A percentile compares a stretch with the other conserved stretches of the same genome.
These are phyloP conservation scores for Eulemur macaco DNA, from an alignment of 2,113 vertebrate species.

Conservation along the genomic window DNA sequence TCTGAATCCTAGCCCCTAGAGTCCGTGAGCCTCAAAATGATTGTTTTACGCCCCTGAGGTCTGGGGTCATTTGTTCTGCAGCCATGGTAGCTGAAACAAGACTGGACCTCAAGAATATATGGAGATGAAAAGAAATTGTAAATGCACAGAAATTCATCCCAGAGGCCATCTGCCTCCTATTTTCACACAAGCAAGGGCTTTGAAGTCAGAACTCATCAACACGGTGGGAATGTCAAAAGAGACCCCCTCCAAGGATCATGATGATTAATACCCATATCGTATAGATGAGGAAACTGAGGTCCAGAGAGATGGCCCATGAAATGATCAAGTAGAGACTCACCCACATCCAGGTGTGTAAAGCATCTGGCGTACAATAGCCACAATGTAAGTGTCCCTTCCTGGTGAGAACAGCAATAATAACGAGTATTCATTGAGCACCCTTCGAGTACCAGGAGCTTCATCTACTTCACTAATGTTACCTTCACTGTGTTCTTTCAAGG, in stretches of 20 bases:
- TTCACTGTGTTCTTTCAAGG: background rate
- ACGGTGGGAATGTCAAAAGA: too few relatives aligned
- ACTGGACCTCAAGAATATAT: background rate
- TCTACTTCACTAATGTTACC: fast-evolving
- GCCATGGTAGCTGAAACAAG: too few relatives aligned
- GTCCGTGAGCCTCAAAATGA: background rate
- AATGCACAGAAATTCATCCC: background rate
- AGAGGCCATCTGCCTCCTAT: background rate
- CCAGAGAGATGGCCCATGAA: background rate
- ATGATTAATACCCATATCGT: background rate
- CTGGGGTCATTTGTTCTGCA: background rate
- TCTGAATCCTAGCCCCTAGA: background rate
- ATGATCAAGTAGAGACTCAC: background rate
- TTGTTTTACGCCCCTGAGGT: background rate
- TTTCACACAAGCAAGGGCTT: background rate
- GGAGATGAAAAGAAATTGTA: background rate
- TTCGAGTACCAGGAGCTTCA: background rate
- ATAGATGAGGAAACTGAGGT: background rate
- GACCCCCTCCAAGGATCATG: background rate
- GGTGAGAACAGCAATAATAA: background rate
- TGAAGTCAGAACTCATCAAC: background rate
- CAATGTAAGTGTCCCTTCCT: background rate
- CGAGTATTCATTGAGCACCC: fast-evolving
- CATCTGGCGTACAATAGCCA: fast-evolving
- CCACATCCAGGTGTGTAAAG: background rate